These are phyloP conservation scores for Bubo blakistoni DNA, from an alignment of 2,113 vertebrate genomes.

Conservation along the genomic window DNA sequence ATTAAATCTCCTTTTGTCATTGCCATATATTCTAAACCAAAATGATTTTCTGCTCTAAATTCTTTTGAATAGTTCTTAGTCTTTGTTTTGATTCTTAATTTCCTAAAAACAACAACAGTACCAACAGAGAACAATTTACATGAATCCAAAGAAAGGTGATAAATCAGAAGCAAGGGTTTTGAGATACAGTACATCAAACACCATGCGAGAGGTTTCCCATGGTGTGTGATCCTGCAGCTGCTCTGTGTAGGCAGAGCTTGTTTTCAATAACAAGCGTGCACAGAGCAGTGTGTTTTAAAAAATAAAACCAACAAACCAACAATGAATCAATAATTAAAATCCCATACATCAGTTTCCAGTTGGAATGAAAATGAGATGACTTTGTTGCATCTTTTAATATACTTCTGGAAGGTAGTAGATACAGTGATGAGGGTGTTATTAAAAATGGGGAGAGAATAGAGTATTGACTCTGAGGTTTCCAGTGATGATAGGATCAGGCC, in stretches of 20 bases:
- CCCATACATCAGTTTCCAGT: neutral
- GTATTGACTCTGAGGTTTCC: neutral
- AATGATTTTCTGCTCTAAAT: neutral
- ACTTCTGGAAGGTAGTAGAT: neutral
- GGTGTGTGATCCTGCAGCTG: neutral
- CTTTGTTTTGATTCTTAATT: neutral
- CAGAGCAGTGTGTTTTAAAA: neutral
- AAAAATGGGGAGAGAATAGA: neutral
- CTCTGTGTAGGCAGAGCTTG: neutral
- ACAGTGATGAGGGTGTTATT: neutral
- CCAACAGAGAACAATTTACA: neutral
- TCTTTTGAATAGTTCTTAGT: neutral
- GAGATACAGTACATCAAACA: neutral
- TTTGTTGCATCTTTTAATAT: neutral
- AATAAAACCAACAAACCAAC: neutral
- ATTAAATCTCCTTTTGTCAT: neutral
- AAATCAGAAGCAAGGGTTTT: neutral
- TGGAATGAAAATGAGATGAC: neutral
- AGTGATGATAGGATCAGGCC: neutral
- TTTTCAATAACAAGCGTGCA: neutral
- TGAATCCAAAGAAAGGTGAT: neutral
- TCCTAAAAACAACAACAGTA: neutral
- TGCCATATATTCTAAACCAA: neutral
- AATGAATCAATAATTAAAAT: neutral
- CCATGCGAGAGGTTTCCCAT: neutral